Base-by-base conservation (phyloP, 2,888 invertebrate genomes). In the Conchocele bisecta region DNA sequence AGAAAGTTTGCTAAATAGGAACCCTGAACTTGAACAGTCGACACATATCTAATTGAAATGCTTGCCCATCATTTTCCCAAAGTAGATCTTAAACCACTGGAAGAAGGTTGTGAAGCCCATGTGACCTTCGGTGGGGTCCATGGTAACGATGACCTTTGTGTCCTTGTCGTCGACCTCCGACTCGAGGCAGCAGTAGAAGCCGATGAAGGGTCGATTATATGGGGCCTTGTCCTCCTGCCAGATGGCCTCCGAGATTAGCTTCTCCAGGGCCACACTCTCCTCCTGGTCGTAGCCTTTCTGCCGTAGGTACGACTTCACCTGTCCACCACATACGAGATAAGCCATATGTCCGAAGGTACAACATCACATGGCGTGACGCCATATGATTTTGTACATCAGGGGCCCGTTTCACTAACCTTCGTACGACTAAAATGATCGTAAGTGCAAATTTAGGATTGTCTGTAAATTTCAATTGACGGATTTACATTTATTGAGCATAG, bases 41-140 rank as follows among this genome's bases (percentile, higher is more conserved):
- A n/a, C n/a, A n/a, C n/a, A n/a, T n/a, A n/a, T n/a, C n/a, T n/a
- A n/a, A n/a, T 51, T 56, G 50, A 79, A 81, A 56, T 73, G 64
- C 39, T 83, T 81, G 2, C 79, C 77, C 0, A 76, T 67, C 68
- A 75, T 69, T 31, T 75, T 81, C 17, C 58, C 31, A 17, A 78
- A 24, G 51, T 74, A 81, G 64, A 79, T 81, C 61, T 83, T 83
- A 13, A 76, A 59, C 67, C 75, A 83, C 66, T 83, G 81, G 37
- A 66, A 81, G 44, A 83, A 79, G 15, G 75, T 74, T 50, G 75
- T 69, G 31, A 71, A 83, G 41, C 81, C 83, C 24, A 68, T 72
- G 31, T 66, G 64, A 6, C 75, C 71, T 53, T 77, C 77, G 41
- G 53, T 70, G n/a, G 70, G 70, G 6, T 77, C 77, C 77, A 77